These are phyloP conservation scores for Dicranocentrus wangi DNA, from an alignment of 2,888 invertebrate genomes.

Conservation along the genomic window DNA sequence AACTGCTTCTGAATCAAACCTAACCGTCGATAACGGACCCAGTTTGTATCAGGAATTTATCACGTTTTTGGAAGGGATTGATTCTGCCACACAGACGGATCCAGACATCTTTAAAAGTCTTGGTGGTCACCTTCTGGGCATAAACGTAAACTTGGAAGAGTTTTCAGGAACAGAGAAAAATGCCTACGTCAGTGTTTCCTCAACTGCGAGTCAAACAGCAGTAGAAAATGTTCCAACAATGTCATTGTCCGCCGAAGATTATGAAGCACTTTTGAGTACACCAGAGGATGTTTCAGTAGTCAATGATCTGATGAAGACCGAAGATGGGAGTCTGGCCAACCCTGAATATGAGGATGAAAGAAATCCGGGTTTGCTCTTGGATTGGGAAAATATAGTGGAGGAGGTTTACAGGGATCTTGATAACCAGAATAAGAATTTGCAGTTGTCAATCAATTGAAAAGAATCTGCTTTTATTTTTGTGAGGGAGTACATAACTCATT, in stretches of 20 bases:
- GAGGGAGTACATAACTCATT: background rate
- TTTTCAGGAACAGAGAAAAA: background rate
- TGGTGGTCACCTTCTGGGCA: constrained; percentile 34
- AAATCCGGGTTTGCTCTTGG: constrained; percentile 8
- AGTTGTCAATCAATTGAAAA: constrained; percentile 5
- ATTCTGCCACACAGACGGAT: constrained; percentile 55
- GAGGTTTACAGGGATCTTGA: constrained; percentile 48
- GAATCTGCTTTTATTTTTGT: background rate
- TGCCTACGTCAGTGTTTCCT: constrained; percentile 56
- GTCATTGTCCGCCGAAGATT: constrained; percentile 59
- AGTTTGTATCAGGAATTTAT: constrained; percentile 39
- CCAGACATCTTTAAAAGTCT: constrained; percentile 50
- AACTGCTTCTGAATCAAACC: background rate
- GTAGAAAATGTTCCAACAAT: constrained; percentile 39
- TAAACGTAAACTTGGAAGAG: constrained; percentile 33
- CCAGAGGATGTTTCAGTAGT: background rate
- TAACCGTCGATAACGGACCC: no score
- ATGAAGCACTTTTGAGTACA: constrained; percentile 42
- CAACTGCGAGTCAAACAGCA: constrained; percentile 59
- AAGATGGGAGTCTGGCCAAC: background rate
- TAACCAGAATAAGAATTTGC: background rate
- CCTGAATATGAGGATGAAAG: constrained; percentile 3
- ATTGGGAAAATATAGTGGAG: constrained; percentile 59
- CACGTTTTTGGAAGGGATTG: constrained; percentile 55
- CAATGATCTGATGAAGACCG: background rate